phyloP scores from a whole-genome alignment of 2,797 vertebrate genomes.

The Poliocrania exsul region DNA sequence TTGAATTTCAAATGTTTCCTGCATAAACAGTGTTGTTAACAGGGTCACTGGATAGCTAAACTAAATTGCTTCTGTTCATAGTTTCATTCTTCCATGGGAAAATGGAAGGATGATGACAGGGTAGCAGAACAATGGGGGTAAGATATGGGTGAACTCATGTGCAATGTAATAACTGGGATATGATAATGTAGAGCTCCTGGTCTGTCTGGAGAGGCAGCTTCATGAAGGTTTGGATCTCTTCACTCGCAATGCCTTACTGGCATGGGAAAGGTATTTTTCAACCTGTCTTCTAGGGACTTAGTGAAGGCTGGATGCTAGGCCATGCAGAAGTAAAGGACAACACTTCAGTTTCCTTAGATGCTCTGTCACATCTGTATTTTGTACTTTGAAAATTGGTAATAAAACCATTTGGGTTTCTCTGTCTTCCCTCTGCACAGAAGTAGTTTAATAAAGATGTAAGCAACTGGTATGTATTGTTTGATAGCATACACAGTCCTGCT shows the following conservation, averaged over 20 bases:
- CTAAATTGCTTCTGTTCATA: not conserved
- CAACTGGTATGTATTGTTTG: not conserved
- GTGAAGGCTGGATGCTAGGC: not conserved
- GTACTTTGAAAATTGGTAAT: not conserved
- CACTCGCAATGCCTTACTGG: fast-evolving
- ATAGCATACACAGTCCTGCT: not conserved
- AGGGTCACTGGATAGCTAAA: not conserved
- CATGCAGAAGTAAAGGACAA: not conserved
- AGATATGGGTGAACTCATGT: not conserved
- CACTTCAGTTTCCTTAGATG: fast-evolving
- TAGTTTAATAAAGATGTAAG: not conserved
- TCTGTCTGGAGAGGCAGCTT: not conserved
- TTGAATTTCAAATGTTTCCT: not conserved
- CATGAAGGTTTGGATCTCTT: not conserved
- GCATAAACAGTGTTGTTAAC: not conserved
- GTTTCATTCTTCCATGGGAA: not conserved
- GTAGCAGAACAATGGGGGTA: not conserved
- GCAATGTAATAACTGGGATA: not conserved
- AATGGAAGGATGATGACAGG: not conserved
- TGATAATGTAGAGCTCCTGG: fast-evolving
- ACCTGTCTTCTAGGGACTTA: not conserved
- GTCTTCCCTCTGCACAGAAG: not conserved
- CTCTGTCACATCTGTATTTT: not conserved
- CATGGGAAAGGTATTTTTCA: not conserved
- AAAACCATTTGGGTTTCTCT: not conserved